Percentiles rank a stretch among this genome's conserved stretches.
Conservation (phyloP, 1,140 invertebrate genomes). For the Calliopsis andreniformis region DNA sequence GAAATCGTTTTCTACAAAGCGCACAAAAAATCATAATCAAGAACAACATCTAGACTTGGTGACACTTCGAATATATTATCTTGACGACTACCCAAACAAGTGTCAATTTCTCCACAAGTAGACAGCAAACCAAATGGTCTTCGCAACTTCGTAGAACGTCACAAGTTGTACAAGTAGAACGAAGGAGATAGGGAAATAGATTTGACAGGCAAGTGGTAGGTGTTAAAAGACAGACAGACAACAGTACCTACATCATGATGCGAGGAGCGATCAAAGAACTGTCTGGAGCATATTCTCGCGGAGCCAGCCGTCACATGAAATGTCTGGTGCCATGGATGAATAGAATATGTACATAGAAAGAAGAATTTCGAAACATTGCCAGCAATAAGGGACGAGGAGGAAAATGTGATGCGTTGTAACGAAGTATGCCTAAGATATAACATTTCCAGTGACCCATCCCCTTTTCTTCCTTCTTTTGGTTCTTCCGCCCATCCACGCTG, state of each 20-base stretch:
- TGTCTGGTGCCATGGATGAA: slow-evolving; percentile 9
- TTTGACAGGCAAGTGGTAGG: slow-evolving; percentile 20
- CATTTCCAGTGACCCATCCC: slow-evolving; percentile 19
- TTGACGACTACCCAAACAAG: no score
- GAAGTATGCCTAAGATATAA: slow-evolving; percentile 39
- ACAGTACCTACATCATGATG: background rate
- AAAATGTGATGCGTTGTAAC: slow-evolving; percentile 50
- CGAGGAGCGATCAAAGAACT: slow-evolving; percentile 1
- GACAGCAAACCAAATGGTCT: no score
- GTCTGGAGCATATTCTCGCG: slow-evolving; percentile 26
- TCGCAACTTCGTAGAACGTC: no score
- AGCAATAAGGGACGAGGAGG: slow-evolving; percentile 1
- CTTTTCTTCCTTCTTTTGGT: background rate
- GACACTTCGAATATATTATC: no score
- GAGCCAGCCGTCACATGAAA: slow-evolving; percentile 38
- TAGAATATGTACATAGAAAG: background rate
- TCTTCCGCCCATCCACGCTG: slow-evolving; percentile 25
- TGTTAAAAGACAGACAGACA: background rate
- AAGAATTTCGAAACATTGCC: slow-evolving; percentile 37
- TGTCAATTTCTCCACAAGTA: no score
- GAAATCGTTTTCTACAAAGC: no score
- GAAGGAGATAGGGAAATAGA: background rate
- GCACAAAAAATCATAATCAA: no score
- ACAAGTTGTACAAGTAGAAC: background rate
- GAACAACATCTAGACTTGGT: no score